Evolutionary conservation across 2,888 invertebrate species (phyloP).

Genomic region (Caenorhabditis afra): DNA sequence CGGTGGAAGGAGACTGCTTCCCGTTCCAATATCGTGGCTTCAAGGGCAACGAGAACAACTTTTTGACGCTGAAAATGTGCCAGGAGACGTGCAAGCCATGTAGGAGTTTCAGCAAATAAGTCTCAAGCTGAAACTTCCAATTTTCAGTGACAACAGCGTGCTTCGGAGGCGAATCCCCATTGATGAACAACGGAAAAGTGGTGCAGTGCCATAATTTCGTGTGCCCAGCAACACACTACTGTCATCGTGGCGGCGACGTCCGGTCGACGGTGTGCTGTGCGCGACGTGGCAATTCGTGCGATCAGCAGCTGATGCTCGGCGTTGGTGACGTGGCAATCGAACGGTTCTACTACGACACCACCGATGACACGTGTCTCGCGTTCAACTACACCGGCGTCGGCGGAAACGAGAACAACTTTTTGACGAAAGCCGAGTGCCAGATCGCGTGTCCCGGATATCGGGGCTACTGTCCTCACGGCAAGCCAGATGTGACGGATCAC

Average conservation of each 20-base stretch:
- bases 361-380: constrained; percentile 65
- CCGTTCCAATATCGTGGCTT: constrained; percentile 67
- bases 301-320: constrained; percentile 73
- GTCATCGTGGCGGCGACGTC: constrained; percentile 68
- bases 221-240: constrained; percentile 76
- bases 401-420: constrained; percentile 78
- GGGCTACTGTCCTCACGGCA: constrained; percentile 76
- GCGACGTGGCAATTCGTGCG: constrained; percentile 72
- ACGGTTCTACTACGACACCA: constrained; percentile 74
- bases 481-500: constrained; percentile 64
- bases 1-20: constrained; percentile 63
- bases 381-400: constrained; percentile 75
- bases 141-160: constrained; percentile 70
- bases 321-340: constrained; percentile 67
- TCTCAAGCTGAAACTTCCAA: neutral
- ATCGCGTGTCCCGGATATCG: constrained; percentile 70
- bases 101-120: constrained; percentile 59
- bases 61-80: constrained; percentile 74
- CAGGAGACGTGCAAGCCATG: constrained; percentile 73
- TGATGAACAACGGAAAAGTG: constrained; percentile 59
- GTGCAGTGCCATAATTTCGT: constrained; percentile 66
- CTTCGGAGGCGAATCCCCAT: constrained; percentile 70
- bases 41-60: constrained; percentile 78
- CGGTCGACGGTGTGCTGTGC: constrained; percentile 72
- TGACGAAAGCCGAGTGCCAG: constrained; percentile 72